Evolutionary conservation across 2,888 invertebrate genomes (phyloP), one percentile per base, ranked within the genome.

Genomic region (Dysmachus trigonus): DNA sequence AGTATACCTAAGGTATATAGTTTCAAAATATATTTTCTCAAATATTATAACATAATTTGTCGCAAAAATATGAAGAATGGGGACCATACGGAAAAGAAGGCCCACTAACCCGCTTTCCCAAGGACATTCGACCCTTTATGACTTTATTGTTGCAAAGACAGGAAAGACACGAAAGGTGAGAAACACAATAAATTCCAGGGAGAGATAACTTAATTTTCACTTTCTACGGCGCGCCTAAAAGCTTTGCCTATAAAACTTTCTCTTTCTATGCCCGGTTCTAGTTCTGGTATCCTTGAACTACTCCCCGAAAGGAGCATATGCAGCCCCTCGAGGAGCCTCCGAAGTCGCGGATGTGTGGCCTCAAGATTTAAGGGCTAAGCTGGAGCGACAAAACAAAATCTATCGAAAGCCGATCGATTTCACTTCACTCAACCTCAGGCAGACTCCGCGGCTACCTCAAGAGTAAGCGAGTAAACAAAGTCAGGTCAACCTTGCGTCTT

Each of bases 261-360:
- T 30, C 76, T 76, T 77, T 77, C 76, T 22, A 38, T 15, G 47
- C 47, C 47, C 10, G 62, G 22, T 10, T 0, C 51, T 15, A n/a
- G n/a, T n/a, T n/a, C n/a, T 18, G 18, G 41, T 77, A 77, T 77
- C 77, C 77, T 77, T 77, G 77, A 77, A 47, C 30, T 22, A 62
- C 27, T 62, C 62, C 1, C 8, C 62, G 8, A 22, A 62, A 27
- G 62, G 47, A n/a, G 47, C 47, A 47, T 1, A 62, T 62, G 62
- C 62, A 62, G 27, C 62, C 62, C 53, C 27, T 62, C 22, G 22
- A 18, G 18, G 22, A 62, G 18, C 18, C 8, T 10, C 27, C 6
- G 18, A n/a, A 47, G 47, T 47, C 47, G 18, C n/a, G 7, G 62
- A 27, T 62, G 22, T 62, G 62, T 22, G 62, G 10, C 62, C n/a